These are phyloP conservation scores for Drosophila varians DNA, from an alignment of 1,140 invertebrate genomes.

Conservation along the genomic window DNA sequence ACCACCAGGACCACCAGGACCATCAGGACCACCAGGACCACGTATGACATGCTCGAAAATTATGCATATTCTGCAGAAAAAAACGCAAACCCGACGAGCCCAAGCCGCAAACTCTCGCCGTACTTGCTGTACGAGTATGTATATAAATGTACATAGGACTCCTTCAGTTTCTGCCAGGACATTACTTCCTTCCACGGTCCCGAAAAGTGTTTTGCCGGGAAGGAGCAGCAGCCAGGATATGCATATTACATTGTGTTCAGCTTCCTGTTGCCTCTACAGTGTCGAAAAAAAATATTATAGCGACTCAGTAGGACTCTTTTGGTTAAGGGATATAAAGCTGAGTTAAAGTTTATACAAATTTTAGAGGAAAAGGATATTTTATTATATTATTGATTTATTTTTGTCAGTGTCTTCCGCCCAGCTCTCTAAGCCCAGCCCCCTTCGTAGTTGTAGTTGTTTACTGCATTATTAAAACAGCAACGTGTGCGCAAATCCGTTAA, in stretches of 20 bases:
- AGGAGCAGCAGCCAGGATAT: slow-evolving; percentile 56
- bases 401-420: background rate
- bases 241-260: slow-evolving; percentile 72
- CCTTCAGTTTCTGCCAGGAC: slow-evolving; percentile 18
- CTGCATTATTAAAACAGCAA: slow-evolving; percentile 79
- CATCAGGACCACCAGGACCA: slow-evolving; percentile 46
- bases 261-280: slow-evolving; percentile 37
- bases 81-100: slow-evolving; percentile 32
- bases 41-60: slow-evolving; percentile 76
- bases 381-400: no score
- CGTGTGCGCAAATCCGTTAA: slow-evolving; percentile 67
- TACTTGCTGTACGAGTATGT: background rate
- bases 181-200: slow-evolving; percentile 72
- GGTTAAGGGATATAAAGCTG: no score
- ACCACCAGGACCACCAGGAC: no score
- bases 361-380: no score
- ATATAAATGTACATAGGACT: background rate
- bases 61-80: slow-evolving; percentile 77
- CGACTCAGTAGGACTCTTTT: no score
- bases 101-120: slow-evolving; percentile 14
- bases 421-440: background rate
- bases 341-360: no score
- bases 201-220: slow-evolving; percentile 62
- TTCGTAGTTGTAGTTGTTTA: slow-evolving; percentile 41
- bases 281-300: background rate